Evolutionary conservation across 2,797 vertebrate genomes (phyloP).

Genomic region (Melanotaenia nigrans): DNA sequence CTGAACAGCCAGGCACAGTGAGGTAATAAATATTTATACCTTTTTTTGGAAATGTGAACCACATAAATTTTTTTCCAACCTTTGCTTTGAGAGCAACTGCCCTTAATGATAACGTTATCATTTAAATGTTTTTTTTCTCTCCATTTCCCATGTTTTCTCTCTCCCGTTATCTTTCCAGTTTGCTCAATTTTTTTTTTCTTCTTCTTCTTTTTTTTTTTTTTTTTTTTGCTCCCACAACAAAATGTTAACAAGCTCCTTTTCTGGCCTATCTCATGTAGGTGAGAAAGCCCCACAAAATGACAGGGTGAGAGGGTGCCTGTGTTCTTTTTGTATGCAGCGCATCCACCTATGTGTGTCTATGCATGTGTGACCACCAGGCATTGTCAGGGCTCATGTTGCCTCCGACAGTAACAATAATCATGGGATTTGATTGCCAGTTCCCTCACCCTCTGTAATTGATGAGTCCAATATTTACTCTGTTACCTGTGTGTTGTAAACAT

Average conservation of each 20-base stretch:
- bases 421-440: conserved; percentile 89
- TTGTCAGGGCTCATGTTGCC: conserved; percentile 77
- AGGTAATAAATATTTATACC: conserved; percentile 74
- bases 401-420: conserved; percentile 87
- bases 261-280: conserved; percentile 65
- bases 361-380: conserved; percentile 60
- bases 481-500: conserved; percentile 95
- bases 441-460: conserved; percentile 93
- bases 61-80: conserved; percentile 58
- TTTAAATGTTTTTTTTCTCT: conserved; percentile 69
- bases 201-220: background rate
- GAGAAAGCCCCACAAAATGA: conserved; percentile 65
- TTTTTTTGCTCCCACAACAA: conserved; percentile 52
- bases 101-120: conserved; percentile 75
- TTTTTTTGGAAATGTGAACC: conserved; percentile 69
- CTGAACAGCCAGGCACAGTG: conserved; percentile 55
- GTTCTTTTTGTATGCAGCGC: background rate
- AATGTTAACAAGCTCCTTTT: conserved; percentile 74
- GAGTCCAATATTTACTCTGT: conserved; percentile 94
- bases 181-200: conserved; percentile 19
- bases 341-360: conserved; percentile 11
- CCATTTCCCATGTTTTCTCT: conserved; percentile 55
- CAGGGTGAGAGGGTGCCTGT: conserved; percentile 53
- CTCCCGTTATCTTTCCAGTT: conserved; percentile 57
- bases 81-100: conserved; percentile 58